These are phyloP conservation scores for Cylas formicarius DNA, from an alignment of 1,140 invertebrate genomes.

Conservation along the genomic window DNA sequence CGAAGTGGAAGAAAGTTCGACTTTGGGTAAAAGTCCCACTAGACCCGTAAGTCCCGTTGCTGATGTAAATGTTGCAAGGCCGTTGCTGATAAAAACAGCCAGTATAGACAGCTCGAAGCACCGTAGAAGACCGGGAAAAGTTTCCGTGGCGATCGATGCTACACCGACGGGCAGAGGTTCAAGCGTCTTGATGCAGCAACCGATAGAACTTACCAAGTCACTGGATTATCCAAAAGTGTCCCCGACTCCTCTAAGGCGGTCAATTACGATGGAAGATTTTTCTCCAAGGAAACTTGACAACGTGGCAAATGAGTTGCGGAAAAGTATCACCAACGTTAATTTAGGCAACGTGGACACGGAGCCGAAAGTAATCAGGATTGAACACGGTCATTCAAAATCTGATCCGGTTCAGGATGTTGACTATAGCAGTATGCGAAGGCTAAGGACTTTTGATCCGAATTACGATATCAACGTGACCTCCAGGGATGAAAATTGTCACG, in stretches of 20 bases:
- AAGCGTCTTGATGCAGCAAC: slow-evolving; percentile 64
- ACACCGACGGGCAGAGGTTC: slow-evolving; percentile 62
- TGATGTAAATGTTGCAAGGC: slow-evolving; percentile 17
- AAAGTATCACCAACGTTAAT: slow-evolving; percentile 45
- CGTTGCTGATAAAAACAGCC: slow-evolving; percentile 24
- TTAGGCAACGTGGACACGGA: slow-evolving; percentile 34
- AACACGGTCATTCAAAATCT: slow-evolving; percentile 66
- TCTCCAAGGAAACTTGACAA: slow-evolving; percentile 28
- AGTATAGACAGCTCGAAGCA: slow-evolving; percentile 27
- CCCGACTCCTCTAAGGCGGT: slow-evolving; percentile 39
- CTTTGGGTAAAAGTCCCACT: slow-evolving; percentile 40
- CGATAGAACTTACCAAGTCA: slow-evolving; percentile 62
- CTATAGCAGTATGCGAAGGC: slow-evolving; percentile 34
- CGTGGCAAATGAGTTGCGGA: slow-evolving; percentile 40
- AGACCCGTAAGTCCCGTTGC: slow-evolving; percentile 44
- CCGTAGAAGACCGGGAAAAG: slow-evolving; percentile 51
- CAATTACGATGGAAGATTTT: slow-evolving; percentile 43
- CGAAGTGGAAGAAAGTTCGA: slow-evolving; percentile 45
- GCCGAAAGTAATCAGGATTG: slow-evolving; percentile 44
- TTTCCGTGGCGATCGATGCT: slow-evolving; percentile 67
- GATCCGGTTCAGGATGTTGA: slow-evolving; percentile 56
- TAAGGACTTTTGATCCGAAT: slow-evolving; percentile 46
- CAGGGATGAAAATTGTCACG: slow-evolving; percentile 44
- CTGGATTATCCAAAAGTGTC: slow-evolving; percentile 39
- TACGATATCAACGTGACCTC: slow-evolving; percentile 69